Percentiles rank a stretch among this genome's conserved stretches.
Evolutionary conservation across 2,797 vertebrate genomes (phyloP).

Genomic region (Ataeniobius toweri): DNA sequence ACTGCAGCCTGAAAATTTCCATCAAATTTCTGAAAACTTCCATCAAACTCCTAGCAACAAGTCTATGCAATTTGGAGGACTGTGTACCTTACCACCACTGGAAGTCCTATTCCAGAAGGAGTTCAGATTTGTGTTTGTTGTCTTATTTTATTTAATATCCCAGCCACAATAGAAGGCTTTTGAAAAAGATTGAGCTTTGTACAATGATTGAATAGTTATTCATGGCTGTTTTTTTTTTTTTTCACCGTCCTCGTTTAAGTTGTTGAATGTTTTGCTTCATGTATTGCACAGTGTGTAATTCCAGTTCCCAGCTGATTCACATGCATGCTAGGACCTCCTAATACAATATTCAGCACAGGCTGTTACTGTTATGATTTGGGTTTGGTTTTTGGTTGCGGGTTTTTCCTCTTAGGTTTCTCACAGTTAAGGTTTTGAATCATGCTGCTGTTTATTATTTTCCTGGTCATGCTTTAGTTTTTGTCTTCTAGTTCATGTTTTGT

Average conservation of each 20-base stretch:
- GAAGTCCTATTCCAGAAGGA: background rate
- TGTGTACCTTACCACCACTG: background rate
- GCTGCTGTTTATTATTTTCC: too few relatives aligned
- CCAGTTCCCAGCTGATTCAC: conserved; percentile 24
- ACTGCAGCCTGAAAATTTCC: background rate
- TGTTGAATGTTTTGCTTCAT: background rate
- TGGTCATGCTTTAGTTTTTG: too few relatives aligned
- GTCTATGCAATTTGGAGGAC: background rate
- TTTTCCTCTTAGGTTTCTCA: too few relatives aligned
- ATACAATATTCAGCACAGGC: conserved; percentile 26
- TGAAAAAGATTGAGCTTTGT: conserved; percentile 2
- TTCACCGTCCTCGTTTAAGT: background rate
- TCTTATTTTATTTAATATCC: conserved; percentile 21
- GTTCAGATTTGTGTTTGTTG: conserved; percentile 24
- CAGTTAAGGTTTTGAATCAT: too few relatives aligned
- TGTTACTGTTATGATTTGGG: background rate
- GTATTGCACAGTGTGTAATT: conserved; percentile 9
- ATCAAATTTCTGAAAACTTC: too few relatives aligned
- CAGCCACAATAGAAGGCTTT: background rate
- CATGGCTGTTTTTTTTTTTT: conserved; percentile 1
- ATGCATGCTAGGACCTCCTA: background rate
- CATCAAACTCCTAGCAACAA: background rate
- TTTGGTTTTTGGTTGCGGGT: too few relatives aligned
- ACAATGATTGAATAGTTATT: conserved; percentile 1
- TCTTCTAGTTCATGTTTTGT: too few relatives aligned